Base-by-base conservation (phyloP, 2,797 vertebrate species). In the Ceryle rudis region DNA sequence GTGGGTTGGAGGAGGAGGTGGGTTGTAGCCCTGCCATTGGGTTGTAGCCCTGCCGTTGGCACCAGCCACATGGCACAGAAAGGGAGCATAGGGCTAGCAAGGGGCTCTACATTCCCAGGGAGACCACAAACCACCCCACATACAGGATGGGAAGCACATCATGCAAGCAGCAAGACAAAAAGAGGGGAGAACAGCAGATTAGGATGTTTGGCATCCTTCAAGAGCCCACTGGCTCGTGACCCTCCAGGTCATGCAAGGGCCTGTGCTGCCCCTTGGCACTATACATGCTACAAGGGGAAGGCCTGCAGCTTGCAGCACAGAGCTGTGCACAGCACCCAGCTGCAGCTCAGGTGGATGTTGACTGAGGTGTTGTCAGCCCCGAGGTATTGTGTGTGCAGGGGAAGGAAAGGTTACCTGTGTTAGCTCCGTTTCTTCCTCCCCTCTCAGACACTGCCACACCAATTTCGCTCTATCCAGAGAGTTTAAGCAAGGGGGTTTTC, bases 351-450 rank as follows among this genome's bases (percentile, higher is more conserved):
- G 67, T 4, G 4, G 71, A 84, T 39, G 33, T 88, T 64, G 67
- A 61, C 37, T 61, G 79, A 72, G 62, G 39, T 37, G 67, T 84
- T 77, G 64, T 33, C 86, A 94, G 75, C 60, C 78, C 71, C 0
- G 0, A 70, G 62, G 37, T 28, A 28, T 11, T 2, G 1, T 0
- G 0, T 72, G 46, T n/a, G 47, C n/a, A 55, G 47, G 17, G 80
- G 49, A 69, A 70, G 65, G 61, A 91, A 94, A 94, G 54, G 90
- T 95, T 95, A 78, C 25, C 13, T 52, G 66, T 69, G 14, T 58
- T 78, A 58, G 71, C 72, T 94, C 65, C n/a, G 16, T 65, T 94
- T 81, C 90, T 89, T 86, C 54, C 44, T 57, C 82, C 3, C 1
- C 79, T 57, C 49, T 35, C 72, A 90, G 65, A 71, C 22, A 11